Evolutionary conservation across 1,140 invertebrate genomes (phyloP).

Genomic region (Drosophila trapezifrons): DNA sequence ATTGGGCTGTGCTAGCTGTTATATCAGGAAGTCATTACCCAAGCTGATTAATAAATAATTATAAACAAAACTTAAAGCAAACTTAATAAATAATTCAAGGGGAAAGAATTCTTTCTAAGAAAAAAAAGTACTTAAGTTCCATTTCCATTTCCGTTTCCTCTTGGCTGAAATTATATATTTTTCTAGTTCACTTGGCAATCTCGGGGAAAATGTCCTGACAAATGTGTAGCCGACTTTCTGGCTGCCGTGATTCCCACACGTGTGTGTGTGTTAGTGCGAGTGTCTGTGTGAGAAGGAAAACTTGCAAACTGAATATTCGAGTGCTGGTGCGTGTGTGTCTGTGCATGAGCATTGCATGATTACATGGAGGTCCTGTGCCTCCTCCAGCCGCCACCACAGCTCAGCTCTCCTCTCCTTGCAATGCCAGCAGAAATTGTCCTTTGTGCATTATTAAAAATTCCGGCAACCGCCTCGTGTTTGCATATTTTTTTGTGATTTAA

Average conservation of each 20-base stretch:
- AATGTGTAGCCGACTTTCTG: conserved; percentile 49
- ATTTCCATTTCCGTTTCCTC: conserved; percentile 9
- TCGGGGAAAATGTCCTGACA: conserved; percentile 25
- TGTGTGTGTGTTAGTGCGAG: not conserved
- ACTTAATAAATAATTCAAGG: not conserved
- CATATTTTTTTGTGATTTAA: conserved; percentile 63
- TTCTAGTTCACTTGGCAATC: conserved; percentile 34
- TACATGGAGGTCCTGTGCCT: conserved; percentile 29
- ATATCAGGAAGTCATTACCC: not conserved
- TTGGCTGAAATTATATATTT: conserved; percentile 22
- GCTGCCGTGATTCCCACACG: conserved; percentile 33
- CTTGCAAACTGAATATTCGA: conserved; percentile 12
- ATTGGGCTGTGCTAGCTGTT: not conserved
- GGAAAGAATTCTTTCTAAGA: too few species aligned
- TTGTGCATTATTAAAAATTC: conserved; percentile 74
- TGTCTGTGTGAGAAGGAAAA: conserved; percentile 9
- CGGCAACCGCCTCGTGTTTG: conserved; percentile 40
- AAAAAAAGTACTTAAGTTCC: too few species aligned
- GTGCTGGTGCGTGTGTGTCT: conserved; percentile 20
- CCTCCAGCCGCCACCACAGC: conserved; percentile 3
- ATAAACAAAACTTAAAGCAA: not conserved
- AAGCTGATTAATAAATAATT: not conserved
- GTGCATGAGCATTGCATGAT: conserved; percentile 51
- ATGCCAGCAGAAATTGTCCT: conserved; percentile 54
- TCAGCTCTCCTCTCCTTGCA: not conserved